A percentile compares a stretch with the other conserved stretches of the same genome.
Conservation (phyloP, 2,797 vertebrate species). For the Danio albolineatus region DNA sequence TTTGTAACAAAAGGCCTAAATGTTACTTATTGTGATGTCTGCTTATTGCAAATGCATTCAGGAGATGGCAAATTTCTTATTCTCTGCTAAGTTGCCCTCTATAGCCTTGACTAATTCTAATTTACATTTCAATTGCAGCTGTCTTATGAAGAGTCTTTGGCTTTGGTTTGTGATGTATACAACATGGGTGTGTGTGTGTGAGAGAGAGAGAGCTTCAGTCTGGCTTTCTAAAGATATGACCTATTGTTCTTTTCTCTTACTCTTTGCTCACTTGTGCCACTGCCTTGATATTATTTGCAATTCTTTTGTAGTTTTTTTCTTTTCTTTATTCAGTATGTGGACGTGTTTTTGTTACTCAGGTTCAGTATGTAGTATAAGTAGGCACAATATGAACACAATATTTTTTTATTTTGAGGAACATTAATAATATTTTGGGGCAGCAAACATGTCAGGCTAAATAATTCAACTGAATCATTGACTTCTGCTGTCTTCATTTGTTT, state of each 20-base stretch:
- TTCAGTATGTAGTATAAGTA: too few relatives aligned
- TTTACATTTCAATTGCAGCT: conserved; percentile 58
- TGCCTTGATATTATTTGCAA: background rate
- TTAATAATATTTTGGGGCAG: too few relatives aligned
- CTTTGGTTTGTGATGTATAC: conserved; percentile 23
- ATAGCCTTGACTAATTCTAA: conserved; percentile 57
- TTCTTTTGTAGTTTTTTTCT: background rate
- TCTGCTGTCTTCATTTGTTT: too few relatives aligned
- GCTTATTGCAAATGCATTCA: conserved; percentile 57
- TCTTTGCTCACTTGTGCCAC: background rate
- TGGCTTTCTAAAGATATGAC: conserved; percentile 25
- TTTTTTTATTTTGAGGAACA: too few relatives aligned
- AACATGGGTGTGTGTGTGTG: background rate
- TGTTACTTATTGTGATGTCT: conserved; percentile 45
- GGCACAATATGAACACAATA: too few relatives aligned
- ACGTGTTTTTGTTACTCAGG: background rate
- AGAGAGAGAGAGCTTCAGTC: background rate
- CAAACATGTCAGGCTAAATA: too few relatives aligned
- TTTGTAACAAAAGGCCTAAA: conserved; percentile 7
- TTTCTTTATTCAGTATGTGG: background rate
- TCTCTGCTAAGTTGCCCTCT: conserved; percentile 11
- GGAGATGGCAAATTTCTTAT: conserved; percentile 36
- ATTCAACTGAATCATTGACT: too few relatives aligned
- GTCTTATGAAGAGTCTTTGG: conserved; percentile 21
- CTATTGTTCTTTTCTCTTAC: conserved; percentile 5